phyloP scores from a whole-genome alignment of 2,113 vertebrate species.

The Ailurus styani region DNA sequence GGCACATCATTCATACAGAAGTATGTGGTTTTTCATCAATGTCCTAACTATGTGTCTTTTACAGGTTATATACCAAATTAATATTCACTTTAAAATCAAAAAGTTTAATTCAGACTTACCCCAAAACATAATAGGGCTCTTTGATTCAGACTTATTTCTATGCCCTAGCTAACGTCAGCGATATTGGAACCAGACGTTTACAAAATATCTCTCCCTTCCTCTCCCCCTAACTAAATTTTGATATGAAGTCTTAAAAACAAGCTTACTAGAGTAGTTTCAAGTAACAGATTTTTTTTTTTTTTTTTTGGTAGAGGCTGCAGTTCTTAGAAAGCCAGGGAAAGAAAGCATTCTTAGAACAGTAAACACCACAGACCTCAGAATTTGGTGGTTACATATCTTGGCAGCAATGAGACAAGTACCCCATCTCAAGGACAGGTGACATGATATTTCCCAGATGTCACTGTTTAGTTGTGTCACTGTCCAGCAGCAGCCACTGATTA shows the following conservation, averaged over 20 bases:
- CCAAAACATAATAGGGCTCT: neutral
- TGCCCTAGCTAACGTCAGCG: neutral
- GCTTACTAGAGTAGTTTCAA: neutral
- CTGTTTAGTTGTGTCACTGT: slow-evolving; percentile 51
- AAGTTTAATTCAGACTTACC: neutral
- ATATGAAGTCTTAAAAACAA: neutral
- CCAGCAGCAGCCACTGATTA: slow-evolving; percentile 52
- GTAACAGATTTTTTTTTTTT: neutral
- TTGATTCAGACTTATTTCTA: neutral
- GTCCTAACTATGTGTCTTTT: neutral
- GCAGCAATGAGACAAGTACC: neutral
- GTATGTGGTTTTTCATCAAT: neutral
- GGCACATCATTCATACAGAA: neutral
- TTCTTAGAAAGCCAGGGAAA: slow-evolving; percentile 28
- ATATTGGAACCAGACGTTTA: neutral
- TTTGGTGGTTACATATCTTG: neutral
- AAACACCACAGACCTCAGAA: neutral
- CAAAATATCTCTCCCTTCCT: neutral
- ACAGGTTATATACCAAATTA: neutral
- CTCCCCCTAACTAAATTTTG: neutral
- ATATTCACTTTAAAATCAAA: neutral
- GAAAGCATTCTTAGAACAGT: neutral
- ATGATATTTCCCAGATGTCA: slow-evolving; percentile 63
- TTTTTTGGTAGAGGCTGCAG: neutral
- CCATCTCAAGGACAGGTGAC: slow-evolving; percentile 50